These are phyloP conservation scores for Cydia strobilella DNA, from an alignment of 1,140 invertebrate species.

Conservation along the genomic window DNA sequence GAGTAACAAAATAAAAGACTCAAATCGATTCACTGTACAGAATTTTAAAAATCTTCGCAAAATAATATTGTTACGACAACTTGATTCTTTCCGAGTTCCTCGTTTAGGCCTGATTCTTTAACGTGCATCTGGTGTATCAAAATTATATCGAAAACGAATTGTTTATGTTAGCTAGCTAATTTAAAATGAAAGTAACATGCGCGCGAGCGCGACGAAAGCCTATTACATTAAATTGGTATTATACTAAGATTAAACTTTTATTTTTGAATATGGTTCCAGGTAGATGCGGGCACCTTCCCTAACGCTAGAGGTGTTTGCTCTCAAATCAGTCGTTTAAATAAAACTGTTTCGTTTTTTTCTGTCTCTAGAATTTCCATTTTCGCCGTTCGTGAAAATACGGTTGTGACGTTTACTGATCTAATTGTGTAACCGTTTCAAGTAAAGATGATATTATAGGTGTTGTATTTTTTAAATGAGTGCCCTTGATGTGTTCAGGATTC, in stretches of 20 bases:
- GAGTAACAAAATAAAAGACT: background rate
- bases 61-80: constrained; percentile 25
- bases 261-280: background rate
- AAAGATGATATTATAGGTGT: constrained; percentile 19
- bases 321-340: constrained; percentile 76
- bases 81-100: constrained; percentile 19
- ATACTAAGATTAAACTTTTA: background rate
- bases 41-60: background rate
- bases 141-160: background rate
- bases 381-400: constrained; percentile 59
- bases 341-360: constrained; percentile 70
- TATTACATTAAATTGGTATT: background rate
- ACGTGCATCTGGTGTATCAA: background rate
- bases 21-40: constrained; percentile 2
- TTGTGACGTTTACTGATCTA: constrained; percentile 62
- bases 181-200: background rate
- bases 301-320: constrained; percentile 67
- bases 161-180: background rate
- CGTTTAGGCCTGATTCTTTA: background rate
- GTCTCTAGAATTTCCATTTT: constrained; percentile 66
- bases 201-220: background rate
- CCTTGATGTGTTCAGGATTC: too few relatives aligned
- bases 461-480: background rate
- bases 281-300: constrained; percentile 58
- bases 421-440: constrained; percentile 43